Evolutionary conservation across 2,888 invertebrate species (phyloP), one percentile per base, ranked within the genome.

Genomic region (Beris chalybata): DNA sequence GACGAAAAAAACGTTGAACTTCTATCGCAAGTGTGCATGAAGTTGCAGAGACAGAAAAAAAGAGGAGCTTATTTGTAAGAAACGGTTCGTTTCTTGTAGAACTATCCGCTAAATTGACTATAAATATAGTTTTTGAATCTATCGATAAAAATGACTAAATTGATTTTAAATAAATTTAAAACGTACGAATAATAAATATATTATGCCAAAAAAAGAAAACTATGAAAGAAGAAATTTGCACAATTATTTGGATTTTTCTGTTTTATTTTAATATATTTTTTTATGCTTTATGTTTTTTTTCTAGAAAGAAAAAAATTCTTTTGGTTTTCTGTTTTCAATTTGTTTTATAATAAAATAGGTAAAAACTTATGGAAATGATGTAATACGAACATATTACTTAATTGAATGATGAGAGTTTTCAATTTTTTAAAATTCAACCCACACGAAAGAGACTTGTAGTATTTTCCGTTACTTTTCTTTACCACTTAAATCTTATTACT

Each of bases 221-320:
- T 71, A 71, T 71, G 82, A 82, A 83, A 82, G 77, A 83, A 83
- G 58, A 59, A 59, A 59, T 59, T 47, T 59, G 30, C 44, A 56
- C 56, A 56, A 56, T 13, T 13, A 4, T 31, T 32, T 55, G n/a
- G n/a, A 47, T 13, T 47, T 11, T 47, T 13, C 47, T 47, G 5
- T 15, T 47, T 1, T 53, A 82, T 82, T 82, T 82, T n/a, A n/a
- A n/a, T 82, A 82, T 81, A 79, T 83, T 82, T 83, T 81, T 82
- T 82, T 83, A 82, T 79, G 79, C 78, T 78, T 76, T 82, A 80
- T 82, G 82, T 82, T 79, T 80, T 82, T 81, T 78, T 77, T 78
- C 80, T 81, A 22, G 22, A 22, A 22, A 22, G 22, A 22, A 22
- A 22, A 22, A 22, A 22, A 22, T 22, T 22, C 22, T 22, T 22